Percentiles rank a stretch among this genome's conserved stretches.
These are phyloP conservation scores for Drosophila suboccidentalis DNA, from an alignment of 2,888 invertebrate species.

Conservation along the genomic window DNA sequence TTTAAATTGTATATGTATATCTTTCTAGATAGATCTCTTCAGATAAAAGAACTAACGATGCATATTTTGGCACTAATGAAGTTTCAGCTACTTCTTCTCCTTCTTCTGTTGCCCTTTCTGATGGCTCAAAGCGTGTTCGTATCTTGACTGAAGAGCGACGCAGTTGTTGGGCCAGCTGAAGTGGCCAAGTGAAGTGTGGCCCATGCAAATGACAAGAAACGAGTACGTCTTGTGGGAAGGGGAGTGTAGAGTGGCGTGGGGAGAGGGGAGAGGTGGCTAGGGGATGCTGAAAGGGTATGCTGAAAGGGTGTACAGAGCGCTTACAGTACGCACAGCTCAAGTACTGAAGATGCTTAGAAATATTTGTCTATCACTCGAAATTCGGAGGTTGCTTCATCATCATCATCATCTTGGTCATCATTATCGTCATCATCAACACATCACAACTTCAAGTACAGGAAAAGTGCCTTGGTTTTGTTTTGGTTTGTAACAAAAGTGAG, in stretches of 20 bases:
- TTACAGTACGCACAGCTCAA: slow-evolving; percentile 50
- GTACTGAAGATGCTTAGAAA: slow-evolving; percentile 41
- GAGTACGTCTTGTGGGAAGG: neutral
- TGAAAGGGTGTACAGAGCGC: slow-evolving; percentile 40
- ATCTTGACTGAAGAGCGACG: slow-evolving; percentile 37
- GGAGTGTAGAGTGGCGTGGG: neutral
- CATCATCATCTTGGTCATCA: slow-evolving; percentile 18
- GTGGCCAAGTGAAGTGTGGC: slow-evolving; percentile 45
- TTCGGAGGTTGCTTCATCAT: slow-evolving; percentile 46
- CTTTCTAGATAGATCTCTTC: neutral
- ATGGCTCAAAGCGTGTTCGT: slow-evolving; percentile 1
- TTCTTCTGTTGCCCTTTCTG: slow-evolving; percentile 14
- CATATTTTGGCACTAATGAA: slow-evolving; percentile 24
- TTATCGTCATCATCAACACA: slow-evolving; percentile 22
- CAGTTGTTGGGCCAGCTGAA: slow-evolving; percentile 37
- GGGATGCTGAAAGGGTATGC: slow-evolving; percentile 12
- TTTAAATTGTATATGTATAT: neutral
- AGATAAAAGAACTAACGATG: slow-evolving; percentile 13
- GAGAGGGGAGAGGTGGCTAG: too few species aligned
- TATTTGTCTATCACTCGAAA: slow-evolving; percentile 61
- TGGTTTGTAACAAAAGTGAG: slow-evolving; percentile 45
- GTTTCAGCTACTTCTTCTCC: slow-evolving; percentile 18
- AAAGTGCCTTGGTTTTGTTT: slow-evolving; percentile 46
- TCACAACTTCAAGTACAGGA: slow-evolving; percentile 33
- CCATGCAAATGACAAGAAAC: slow-evolving; percentile 44